Conservation (phyloP, 2,113 vertebrate species). For the Balaeniceps rex region DNA sequence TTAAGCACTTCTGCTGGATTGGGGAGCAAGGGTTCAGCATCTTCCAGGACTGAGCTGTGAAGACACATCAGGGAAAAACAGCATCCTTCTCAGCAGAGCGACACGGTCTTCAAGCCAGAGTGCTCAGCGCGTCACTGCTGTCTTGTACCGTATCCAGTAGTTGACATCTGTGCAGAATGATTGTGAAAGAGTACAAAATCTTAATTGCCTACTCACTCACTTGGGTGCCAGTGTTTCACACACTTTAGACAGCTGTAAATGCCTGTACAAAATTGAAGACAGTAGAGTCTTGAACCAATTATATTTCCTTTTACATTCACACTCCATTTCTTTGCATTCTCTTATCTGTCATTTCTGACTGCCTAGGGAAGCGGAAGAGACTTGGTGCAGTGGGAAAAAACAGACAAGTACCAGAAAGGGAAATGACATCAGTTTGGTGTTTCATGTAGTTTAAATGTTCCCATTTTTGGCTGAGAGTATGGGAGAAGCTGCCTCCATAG, state of each 20-base stretch:
- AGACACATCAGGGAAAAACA: background rate
- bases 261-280: slow-evolving; percentile 36
- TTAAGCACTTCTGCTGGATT: background rate
- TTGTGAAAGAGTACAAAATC: background rate
- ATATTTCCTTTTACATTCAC: background rate
- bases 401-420: background rate
- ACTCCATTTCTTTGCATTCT: background rate
- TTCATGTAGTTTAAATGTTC: background rate
- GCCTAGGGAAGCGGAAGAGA: background rate
- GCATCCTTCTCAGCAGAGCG: background rate
- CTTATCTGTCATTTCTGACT: slow-evolving; percentile 4
- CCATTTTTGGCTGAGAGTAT: background rate
- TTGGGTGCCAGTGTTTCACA: slow-evolving; percentile 35
- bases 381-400: background rate
- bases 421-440: background rate
- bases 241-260: slow-evolving; percentile 31
- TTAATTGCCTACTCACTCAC: slow-evolving; percentile 35
- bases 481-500: background rate
- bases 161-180: background rate
- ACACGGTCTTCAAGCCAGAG: background rate
- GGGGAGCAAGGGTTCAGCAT: background rate
- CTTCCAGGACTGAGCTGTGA: background rate
- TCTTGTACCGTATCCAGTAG: background rate
- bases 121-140: accelerated
- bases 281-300: slow-evolving; percentile 49